Conservation (phyloP, 1,140 invertebrate species). For the Ostrea denselamellosa region DNA sequence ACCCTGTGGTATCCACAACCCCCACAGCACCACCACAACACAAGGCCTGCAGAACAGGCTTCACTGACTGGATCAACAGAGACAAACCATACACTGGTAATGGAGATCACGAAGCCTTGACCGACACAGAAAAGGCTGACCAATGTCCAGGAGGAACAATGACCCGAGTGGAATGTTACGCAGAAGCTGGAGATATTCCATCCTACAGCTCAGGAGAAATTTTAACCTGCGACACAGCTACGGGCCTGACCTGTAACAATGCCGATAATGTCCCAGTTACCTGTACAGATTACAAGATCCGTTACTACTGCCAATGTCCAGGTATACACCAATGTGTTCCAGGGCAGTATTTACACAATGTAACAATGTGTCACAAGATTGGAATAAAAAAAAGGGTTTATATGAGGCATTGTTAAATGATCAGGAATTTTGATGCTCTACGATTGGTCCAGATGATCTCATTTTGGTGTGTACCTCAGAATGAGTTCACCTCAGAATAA, state of each 20-base stretch:
- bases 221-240: conserved; percentile 62
- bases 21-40: conserved; percentile 40
- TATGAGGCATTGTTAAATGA: no score
- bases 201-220: conserved; percentile 62
- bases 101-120: conserved; percentile 64
- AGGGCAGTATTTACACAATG: no score
- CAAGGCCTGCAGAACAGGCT: conserved; percentile 44
- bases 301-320: conserved; percentile 77
- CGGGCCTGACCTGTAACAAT: conserved; percentile 66
- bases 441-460: no score
- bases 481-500: no score
- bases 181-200: conserved; percentile 55
- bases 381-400: no score
- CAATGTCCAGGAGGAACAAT: conserved; percentile 65
- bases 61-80: conserved; percentile 62
- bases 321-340: neutral
- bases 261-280: conserved; percentile 64
- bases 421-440: no score
- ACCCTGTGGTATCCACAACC: neutral
- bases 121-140: conserved; percentile 48
- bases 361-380: no score
- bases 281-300: conserved; percentile 78
- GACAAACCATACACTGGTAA: conserved; percentile 52
- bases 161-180: conserved; percentile 63
- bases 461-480: no score